Evolutionary conservation across 2,113 vertebrate genomes (phyloP), one percentile per base, ranked within the genome.

Genomic region (Myotis davidii): DNA sequence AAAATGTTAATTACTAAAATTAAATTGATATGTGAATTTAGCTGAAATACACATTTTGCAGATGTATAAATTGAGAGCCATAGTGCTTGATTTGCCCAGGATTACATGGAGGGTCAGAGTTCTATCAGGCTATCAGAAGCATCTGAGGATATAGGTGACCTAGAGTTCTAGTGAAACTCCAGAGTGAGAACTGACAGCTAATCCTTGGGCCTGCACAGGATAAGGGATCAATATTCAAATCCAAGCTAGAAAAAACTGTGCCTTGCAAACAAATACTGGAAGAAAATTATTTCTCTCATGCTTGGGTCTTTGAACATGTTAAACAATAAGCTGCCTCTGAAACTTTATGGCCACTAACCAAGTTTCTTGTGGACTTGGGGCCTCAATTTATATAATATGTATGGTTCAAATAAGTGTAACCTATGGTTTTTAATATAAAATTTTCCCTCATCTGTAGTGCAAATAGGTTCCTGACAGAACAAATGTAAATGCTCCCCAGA

Each of bases 371-470:
- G 82, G 27, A 20, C 59, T 29, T 78, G 8, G 17, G 18, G 21
- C 32, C 74, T 37, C 1, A 90, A 91, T 81, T 74, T 90, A 59
- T 74, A 81, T 6, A 37, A 18, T 45, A 48, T 79, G 50, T 79
- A 34, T 86, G 32, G 29, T 32, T 37, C 5, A 59, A 32, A 73
- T 86, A 78, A n/a, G 10, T 84, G 23, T 88, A 77, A 78, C 54
- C 20, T 54, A 18, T 90, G 42, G 81, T 85, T 95, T 91, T 84
- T 81, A 81, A 84, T 73, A n/a, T 91, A 79, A 91, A 78, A 45
- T 93, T 94, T 90, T 42, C 5, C 5, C 13, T 48, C 48, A 29
- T 79, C n/a, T 84, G 65, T 52, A 89, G 39, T 72, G 6, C 6
- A 74, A 54, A 37, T 2, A 69, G 13, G 6, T 79, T 95, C 12